Evolutionary conservation across 2,888 invertebrate genomes (phyloP).

Genomic region (Listrodromus nycthemerus): DNA sequence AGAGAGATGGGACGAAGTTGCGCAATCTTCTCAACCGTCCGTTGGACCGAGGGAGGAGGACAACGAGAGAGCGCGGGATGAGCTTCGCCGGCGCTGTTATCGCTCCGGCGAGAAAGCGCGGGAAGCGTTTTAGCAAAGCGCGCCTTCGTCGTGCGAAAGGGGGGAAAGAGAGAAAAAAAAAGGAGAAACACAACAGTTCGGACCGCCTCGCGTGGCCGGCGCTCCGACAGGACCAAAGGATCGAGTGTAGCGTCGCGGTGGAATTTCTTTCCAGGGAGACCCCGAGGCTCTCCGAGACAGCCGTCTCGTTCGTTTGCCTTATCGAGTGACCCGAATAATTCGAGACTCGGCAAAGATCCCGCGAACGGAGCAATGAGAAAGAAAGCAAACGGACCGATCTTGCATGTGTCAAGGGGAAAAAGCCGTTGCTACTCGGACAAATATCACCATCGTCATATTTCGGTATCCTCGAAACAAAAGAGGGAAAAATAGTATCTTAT

Average conservation of each 20-base stretch:
- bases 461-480: neutral
- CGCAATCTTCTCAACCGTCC: constrained; percentile 77
- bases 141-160: constrained; percentile 44
- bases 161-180: constrained; percentile 32
- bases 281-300: constrained; percentile 24
- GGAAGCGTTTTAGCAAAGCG: constrained; percentile 45
- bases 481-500: neutral
- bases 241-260: constrained; percentile 44
- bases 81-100: constrained; percentile 60
- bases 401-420: neutral
- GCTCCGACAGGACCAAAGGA: constrained; percentile 58
- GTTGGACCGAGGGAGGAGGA: constrained; percentile 64
- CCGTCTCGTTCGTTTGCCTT: constrained; percentile 47
- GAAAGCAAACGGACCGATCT: constrained; percentile 44
- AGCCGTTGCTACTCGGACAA: constrained; percentile 21
- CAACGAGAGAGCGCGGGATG: constrained; percentile 46
- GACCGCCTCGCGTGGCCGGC: constrained; percentile 52
- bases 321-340: constrained; percentile 67
- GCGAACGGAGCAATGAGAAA: constrained; percentile 39
- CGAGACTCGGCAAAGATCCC: constrained; percentile 36
- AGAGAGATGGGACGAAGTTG: constrained; percentile 72
- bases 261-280: constrained; percentile 53
- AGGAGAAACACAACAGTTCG: constrained; percentile 18
- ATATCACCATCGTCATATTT: neutral
- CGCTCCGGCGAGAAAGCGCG: constrained; percentile 62